These are phyloP conservation scores for Argyresthia albistria DNA, from an alignment of 2,888 invertebrate genomes.

Conservation along the genomic window DNA sequence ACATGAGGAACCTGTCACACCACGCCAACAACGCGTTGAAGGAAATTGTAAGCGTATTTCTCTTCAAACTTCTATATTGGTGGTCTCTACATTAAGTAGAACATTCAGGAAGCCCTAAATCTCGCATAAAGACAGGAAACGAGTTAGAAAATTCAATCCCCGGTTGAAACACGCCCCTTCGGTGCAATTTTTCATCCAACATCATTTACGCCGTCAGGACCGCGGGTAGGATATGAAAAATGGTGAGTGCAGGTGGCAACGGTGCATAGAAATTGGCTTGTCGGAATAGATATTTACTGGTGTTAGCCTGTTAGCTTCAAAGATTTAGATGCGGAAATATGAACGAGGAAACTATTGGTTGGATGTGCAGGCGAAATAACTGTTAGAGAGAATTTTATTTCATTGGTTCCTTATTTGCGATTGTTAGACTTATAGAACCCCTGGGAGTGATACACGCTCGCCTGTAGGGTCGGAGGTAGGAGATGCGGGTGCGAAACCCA, in stretches of 20 bases:
- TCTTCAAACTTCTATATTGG: neutral
- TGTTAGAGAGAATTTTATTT: no score
- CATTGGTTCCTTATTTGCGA: no score
- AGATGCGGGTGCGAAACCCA: no score
- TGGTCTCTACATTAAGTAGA: no score
- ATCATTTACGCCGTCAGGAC: neutral
- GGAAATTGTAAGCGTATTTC: conserved; percentile 41
- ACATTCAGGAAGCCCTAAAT: no score
- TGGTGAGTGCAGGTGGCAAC: neutral
- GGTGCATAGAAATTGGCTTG: neutral
- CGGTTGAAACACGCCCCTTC: neutral
- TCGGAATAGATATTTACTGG: neutral
- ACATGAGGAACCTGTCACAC: conserved; percentile 49
- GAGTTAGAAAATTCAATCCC: neutral
- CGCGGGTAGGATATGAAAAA: neutral
- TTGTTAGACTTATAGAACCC: no score
- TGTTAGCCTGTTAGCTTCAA: neutral
- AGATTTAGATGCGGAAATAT: no score
- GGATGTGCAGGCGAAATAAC: no score
- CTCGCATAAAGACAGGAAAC: neutral
- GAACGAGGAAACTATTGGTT: no score
- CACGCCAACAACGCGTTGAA: conserved; percentile 48
- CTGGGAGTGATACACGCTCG: no score
- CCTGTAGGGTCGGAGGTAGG: no score
- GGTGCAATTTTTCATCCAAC: neutral